Conservation (phyloP, 2,797 vertebrate species). For the Menidia menidia region DNA sequence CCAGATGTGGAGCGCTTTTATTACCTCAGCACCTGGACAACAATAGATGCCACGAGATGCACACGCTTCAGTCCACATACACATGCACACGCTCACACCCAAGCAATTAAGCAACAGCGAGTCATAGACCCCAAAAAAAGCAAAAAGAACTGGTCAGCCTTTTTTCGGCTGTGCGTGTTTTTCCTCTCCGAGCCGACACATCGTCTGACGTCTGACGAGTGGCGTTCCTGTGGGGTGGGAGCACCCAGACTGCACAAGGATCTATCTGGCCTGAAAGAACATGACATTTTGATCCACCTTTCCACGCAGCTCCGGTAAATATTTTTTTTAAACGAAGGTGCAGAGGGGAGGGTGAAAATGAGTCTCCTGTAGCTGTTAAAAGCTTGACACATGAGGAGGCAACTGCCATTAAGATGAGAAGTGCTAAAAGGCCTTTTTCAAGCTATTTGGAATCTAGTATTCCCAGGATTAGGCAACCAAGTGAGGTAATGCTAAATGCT, state of each 20-base stretch:
- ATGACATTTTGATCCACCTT: constrained; percentile 54
- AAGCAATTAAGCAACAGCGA: neutral
- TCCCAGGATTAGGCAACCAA: too few species aligned
- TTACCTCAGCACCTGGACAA: constrained; percentile 1
- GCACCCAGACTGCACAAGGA: neutral
- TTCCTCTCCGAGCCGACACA: neutral
- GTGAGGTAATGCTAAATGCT: neutral
- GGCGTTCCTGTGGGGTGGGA: neutral
- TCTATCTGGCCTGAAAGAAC: constrained; percentile 42
- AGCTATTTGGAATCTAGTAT: too few species aligned
- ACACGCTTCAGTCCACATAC: neutral
- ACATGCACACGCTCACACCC: constrained; percentile 1
- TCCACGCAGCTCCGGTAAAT: constrained; percentile 49
- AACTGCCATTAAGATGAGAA: too few species aligned
- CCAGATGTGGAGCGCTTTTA: neutral
- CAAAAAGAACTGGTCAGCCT: neutral
- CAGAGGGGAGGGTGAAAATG: neutral
- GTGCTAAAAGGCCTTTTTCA: too few species aligned
- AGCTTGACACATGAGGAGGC: too few species aligned
- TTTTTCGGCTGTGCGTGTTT: neutral
- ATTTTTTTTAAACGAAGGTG: constrained; percentile 48
- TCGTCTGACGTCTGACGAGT: neutral
- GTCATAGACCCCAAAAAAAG: constrained; percentile 1
- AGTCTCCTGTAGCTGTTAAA: too few species aligned
- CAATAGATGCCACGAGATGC: neutral